phyloP scores from a whole-genome alignment of 2,888 invertebrate genomes.

The Cartodere bifasciata region DNA sequence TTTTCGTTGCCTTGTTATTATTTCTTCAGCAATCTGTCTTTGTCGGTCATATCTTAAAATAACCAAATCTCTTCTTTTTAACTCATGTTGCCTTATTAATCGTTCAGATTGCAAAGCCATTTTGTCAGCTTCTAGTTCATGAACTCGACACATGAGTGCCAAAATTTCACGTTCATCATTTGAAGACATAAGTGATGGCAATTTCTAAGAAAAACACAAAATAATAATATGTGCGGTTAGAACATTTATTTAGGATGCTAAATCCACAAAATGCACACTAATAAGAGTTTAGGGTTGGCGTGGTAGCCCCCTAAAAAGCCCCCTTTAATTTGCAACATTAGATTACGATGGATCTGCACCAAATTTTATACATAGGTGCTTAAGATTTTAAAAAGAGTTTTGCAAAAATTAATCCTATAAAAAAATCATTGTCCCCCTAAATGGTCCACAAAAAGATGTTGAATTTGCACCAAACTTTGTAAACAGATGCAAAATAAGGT shows the following conservation, averaged over 20 bases:
- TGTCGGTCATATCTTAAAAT: slow-evolving; percentile 74
- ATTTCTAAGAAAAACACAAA: slow-evolving; percentile 52
- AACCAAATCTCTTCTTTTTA: slow-evolving; percentile 71
- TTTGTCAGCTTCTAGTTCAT: slow-evolving; percentile 89
- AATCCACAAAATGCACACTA: no score
- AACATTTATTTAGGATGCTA: not conserved
- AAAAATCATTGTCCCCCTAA: no score
- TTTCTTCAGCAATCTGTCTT: slow-evolving; percentile 78
- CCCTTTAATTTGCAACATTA: no score
- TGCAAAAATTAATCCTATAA: no score
- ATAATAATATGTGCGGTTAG: slow-evolving; percentile 3
- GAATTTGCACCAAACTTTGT: no score
- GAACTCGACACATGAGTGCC: slow-evolving; percentile 78
- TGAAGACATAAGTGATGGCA: slow-evolving; percentile 72
- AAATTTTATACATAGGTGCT: no score
- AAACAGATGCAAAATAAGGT: no score
- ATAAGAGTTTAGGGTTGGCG: no score
- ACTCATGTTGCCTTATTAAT: slow-evolving; percentile 73
- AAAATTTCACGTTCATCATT: slow-evolving; percentile 85
- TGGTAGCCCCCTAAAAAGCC: no score
- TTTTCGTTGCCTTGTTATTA: slow-evolving; percentile 75
- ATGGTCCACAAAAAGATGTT: no score
- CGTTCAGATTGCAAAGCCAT: slow-evolving; percentile 81
- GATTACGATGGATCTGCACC: no score
- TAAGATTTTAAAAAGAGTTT: no score